These are phyloP conservation scores for Sebastes diploproa DNA, from an alignment of 2,797 vertebrate species.

Conservation along the genomic window DNA sequence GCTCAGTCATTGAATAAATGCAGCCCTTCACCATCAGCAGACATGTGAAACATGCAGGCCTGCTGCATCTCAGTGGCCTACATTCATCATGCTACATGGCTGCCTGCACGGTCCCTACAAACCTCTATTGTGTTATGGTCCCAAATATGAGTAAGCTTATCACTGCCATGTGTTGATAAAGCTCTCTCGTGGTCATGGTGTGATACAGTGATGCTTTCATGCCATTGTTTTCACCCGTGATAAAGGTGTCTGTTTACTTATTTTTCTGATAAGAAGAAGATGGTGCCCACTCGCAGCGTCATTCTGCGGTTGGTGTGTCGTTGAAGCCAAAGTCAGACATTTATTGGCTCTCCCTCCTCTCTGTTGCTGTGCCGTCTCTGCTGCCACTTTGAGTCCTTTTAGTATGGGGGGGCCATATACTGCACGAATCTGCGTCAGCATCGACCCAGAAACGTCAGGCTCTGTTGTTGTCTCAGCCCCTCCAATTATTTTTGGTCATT, in stretches of 20 bases:
- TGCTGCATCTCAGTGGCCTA: conserved; percentile 42
- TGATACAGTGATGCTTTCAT: conserved; percentile 30
- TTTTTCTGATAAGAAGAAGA: conserved; percentile 28
- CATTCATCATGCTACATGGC: conserved; percentile 37
- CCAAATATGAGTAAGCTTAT: conserved; percentile 28
- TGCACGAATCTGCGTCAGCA: conserved; percentile 35
- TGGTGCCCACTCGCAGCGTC: not conserved
- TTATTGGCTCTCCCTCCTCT: conserved; percentile 12
- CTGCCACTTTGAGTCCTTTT: conserved; percentile 13
- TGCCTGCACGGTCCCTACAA: conserved; percentile 15
- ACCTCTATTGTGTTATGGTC: conserved; percentile 39
- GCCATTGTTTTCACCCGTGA: not conserved
- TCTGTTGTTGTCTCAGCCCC: conserved; percentile 51
- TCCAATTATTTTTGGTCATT: conserved; percentile 60
- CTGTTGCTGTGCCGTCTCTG: conserved; percentile 26
- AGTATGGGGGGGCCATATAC: conserved; percentile 20
- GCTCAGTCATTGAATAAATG: conserved; percentile 22
- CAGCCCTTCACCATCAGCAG: conserved; percentile 18
- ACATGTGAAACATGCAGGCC: conserved; percentile 31
- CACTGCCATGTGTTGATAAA: conserved; percentile 25
- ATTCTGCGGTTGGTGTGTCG: not conserved
- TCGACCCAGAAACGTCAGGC: conserved; percentile 71
- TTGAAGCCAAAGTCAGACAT: conserved; percentile 16
- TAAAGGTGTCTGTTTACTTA: conserved; percentile 29
- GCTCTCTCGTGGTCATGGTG: conserved; percentile 24